Conservation (phyloP, 1,140 invertebrate genomes). For the Cotesia chilonis region DNA sequence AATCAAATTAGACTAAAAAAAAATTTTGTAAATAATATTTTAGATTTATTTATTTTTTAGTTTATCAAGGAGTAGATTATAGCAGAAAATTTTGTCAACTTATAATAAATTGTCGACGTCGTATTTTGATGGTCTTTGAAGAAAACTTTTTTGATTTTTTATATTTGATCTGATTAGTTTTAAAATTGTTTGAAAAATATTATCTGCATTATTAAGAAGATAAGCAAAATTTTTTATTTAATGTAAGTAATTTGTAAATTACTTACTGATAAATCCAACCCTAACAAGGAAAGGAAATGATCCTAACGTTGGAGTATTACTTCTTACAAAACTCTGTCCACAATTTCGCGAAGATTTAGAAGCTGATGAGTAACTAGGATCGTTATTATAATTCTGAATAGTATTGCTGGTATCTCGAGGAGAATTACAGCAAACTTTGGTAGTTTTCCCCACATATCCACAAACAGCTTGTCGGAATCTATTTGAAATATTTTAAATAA, state of each 20-base stretch:
- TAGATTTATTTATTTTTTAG: too few relatives aligned
- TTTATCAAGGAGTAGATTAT: too few relatives aligned
- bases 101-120: too few relatives aligned
- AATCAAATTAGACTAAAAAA: too few relatives aligned
- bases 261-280: conserved; percentile 51
- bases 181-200: too few relatives aligned
- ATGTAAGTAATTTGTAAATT: too few relatives aligned
- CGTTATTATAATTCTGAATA: background rate
- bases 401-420: conserved; percentile 19
- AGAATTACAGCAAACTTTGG: conserved; percentile 50
- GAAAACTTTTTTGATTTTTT: background rate
- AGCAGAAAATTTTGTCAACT: too few relatives aligned
- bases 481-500: background rate
- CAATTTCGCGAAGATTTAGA: conserved; percentile 40
- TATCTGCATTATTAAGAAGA: too few relatives aligned
- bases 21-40: too few relatives aligned
- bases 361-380: conserved; percentile 8
- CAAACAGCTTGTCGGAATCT: conserved; percentile 54
- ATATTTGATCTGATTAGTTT: background rate
- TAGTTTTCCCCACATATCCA: conserved; percentile 44
- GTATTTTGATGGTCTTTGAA: too few relatives aligned
- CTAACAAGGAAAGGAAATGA: conserved; percentile 52
- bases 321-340: conserved; percentile 45
- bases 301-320: conserved; percentile 43
- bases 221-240: too few relatives aligned